These are phyloP conservation scores for Drosophila melanogaster DNA, from an alignment of 1,140 invertebrate genomes.

Conservation along the genomic window DNA sequence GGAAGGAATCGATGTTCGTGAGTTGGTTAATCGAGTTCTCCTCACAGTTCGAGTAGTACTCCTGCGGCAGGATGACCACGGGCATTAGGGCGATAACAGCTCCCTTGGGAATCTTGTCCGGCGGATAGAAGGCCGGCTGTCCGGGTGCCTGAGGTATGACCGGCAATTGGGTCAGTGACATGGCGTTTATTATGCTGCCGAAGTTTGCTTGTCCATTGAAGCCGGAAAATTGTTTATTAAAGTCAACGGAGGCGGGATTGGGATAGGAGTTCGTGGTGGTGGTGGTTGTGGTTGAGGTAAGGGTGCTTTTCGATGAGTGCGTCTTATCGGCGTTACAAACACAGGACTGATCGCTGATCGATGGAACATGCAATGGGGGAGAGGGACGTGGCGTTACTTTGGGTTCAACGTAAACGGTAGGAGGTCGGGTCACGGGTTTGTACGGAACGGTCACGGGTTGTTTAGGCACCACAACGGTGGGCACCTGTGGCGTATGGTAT, in stretches of 20 bases:
- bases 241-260: conserved; percentile 78
- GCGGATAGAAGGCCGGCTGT: conserved; percentile 78
- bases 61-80: conserved; percentile 87
- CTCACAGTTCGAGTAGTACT: conserved; percentile 70
- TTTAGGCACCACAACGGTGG: background rate
- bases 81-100: conserved; percentile 87
- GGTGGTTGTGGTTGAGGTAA: conserved; percentile 58
- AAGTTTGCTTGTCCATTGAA: conserved; percentile 79
- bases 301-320: conserved; percentile 76
- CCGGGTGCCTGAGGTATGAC: conserved; percentile 77
- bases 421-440: conserved; percentile 10
- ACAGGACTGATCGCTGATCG: conserved; percentile 70
- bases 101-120: conserved; percentile 84
- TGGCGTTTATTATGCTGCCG: conserved; percentile 80
- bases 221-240: conserved; percentile 78
- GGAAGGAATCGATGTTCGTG: conserved; percentile 70
- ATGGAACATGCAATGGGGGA: conserved; percentile 60
- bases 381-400: conserved; percentile 79
- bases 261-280: conserved; percentile 56
- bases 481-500: conserved; percentile 49
- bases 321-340: conserved; percentile 75
- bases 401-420: conserved; percentile 31
- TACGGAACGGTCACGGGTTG: conserved; percentile 19
- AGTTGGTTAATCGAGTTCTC: conserved; percentile 67
- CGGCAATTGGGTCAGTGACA: conserved; percentile 80